Evolutionary conservation across 2,888 invertebrate genomes (phyloP).

Genomic region (Glyphotaelius pellucidus): DNA sequence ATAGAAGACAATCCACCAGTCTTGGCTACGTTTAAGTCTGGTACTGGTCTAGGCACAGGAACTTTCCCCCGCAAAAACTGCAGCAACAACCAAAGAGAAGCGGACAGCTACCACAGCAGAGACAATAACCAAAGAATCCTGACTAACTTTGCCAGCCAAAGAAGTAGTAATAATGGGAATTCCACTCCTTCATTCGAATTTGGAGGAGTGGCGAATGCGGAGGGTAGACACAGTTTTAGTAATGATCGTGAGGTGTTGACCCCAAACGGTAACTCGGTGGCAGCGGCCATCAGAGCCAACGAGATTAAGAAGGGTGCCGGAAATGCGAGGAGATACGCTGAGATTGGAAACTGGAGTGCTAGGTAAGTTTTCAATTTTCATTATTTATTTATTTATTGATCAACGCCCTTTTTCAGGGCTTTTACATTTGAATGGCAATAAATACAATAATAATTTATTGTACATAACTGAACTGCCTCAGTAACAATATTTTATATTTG

Average conservation of each 20-base stretch:
- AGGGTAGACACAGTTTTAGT: constrained; percentile 64
- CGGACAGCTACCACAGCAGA: constrained; percentile 8
- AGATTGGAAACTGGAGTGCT: constrained; percentile 78
- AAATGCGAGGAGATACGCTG: constrained; percentile 78
- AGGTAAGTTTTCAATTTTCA: constrained; percentile 57
- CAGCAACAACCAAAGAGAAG: constrained; percentile 51
- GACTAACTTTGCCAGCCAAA: constrained; percentile 42
- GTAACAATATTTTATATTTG: no score
- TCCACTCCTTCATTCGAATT: neutral
- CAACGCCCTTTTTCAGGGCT: no score
- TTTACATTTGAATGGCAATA: no score
- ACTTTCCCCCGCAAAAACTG: constrained; percentile 72
- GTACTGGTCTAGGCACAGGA: constrained; percentile 70
- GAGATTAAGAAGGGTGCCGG: constrained; percentile 77
- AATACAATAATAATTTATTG: no score
- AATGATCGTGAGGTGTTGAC: constrained; percentile 75
- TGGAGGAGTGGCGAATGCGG: neutral
- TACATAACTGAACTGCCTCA: no score
- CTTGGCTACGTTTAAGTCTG: constrained; percentile 76
- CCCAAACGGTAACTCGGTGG: constrained; percentile 75
- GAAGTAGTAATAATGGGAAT: constrained; percentile 14
- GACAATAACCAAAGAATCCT: constrained; percentile 49
- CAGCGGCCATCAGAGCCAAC: constrained; percentile 75
- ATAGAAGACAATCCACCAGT: constrained; percentile 72
- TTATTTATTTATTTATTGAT: neutral